These are phyloP conservation scores for Istiophorus platypterus DNA, from an alignment of 2,113 vertebrate genomes.

Conservation along the genomic window DNA sequence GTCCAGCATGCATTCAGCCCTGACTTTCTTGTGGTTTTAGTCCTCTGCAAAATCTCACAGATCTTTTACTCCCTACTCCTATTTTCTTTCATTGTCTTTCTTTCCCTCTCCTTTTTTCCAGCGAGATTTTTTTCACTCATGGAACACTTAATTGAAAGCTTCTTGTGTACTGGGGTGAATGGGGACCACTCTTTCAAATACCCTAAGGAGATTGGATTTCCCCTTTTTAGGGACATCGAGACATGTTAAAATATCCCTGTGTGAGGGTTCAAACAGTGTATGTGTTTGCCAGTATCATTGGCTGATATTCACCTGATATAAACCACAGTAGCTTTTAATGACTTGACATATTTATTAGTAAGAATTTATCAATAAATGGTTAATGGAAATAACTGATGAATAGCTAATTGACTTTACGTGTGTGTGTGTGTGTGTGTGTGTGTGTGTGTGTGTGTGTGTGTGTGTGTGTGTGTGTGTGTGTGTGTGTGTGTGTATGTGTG, in stretches of 20 bases:
- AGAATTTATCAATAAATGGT: neutral
- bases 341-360: neutral
- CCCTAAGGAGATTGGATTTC: constrained; percentile 25
- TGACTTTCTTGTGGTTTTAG: constrained; percentile 79
- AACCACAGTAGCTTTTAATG: neutral
- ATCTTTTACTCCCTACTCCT: constrained; percentile 64
- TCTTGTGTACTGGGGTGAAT: constrained; percentile 52
- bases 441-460: too few relatives aligned
- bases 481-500: too few relatives aligned
- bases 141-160: constrained; percentile 75
- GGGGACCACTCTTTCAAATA: constrained; percentile 41
- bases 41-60: constrained; percentile 79
- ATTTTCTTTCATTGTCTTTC: constrained; percentile 55
- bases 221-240: neutral
- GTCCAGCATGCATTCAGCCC: constrained; percentile 70
- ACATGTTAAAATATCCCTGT: neutral
- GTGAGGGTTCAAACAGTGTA: neutral
- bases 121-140: constrained; percentile 38
- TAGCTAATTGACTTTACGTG: too few relatives aligned
- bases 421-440: too few relatives aligned
- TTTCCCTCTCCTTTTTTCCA: constrained; percentile 45
- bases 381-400: neutral
- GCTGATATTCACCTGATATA: neutral
- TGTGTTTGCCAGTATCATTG: neutral
- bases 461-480: too few relatives aligned